Evolutionary conservation across 2,797 vertebrate genomes (phyloP), one percentile per base, ranked within the genome.

Genomic region (Propithecus deckenii): DNA sequence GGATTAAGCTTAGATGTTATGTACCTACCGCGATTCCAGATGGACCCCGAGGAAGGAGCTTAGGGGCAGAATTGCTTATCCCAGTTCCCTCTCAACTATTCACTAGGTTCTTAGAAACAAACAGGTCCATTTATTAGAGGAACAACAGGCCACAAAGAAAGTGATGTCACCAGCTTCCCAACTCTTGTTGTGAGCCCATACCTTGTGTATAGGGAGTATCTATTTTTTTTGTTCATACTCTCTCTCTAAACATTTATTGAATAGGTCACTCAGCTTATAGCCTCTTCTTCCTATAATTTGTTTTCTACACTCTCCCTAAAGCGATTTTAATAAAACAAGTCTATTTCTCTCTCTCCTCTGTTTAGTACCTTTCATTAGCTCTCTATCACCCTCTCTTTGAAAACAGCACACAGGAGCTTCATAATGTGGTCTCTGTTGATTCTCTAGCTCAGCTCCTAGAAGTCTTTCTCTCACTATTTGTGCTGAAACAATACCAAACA

Each of bases 221-320:
- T 35, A 18, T 52, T 61, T 69, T 69, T 20, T 63, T 87, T 91
- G 59, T 52, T 83, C 43, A 43, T 71, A 38, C n/a, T 75, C 76
- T 84, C 67, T 87, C 46, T 63, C 57, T 86, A 89, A 92, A 89
- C 72, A 80, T 89, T 96, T 86, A 80, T 59, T 74, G 32, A 72
- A 50, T 38, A 75, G 41, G 17, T 75, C n/a, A 28, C 35, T 25
- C 57, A 67, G 65, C 5, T 80, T 67, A 69, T 17, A 65, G 57
- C 30, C 23, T 61, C 65, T 80, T 92, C 50, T n/a, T 80, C 72
- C 57, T 91, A 22, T 46, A 84, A 43, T 88, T 84, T 83, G 72
- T 63, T 88, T 93, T 72, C 75, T 75, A 81, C 18, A 32, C 28
- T 81, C 46, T 43, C 18, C 12, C 71, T 61, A 84, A 91, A 88